Conservation (phyloP, 2,888 invertebrate species). For the Balanococcus diminutus region DNA sequence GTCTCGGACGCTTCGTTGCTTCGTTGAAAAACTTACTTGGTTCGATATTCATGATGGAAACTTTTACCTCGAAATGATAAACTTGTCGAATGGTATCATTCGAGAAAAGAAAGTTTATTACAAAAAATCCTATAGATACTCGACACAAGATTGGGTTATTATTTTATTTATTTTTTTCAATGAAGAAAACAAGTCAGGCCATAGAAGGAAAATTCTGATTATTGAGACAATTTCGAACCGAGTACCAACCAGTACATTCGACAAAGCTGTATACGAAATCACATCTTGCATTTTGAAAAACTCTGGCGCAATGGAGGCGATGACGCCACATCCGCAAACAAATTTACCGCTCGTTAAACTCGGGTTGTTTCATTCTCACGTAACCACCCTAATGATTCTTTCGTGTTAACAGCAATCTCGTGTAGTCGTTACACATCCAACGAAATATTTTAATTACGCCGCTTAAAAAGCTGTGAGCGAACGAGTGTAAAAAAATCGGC, state of each 20-base stretch:
- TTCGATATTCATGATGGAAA: not conserved
- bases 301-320: not conserved
- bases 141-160: not conserved
- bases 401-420: not conserved
- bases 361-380: not conserved
- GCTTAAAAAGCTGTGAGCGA: not conserved
- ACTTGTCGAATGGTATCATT: not conserved
- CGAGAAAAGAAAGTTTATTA: not conserved
- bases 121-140: too few relatives aligned
- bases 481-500: not conserved
- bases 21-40: not conserved
- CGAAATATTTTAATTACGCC: conserved; percentile 11
- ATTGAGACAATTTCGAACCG: not conserved
- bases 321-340: not conserved
- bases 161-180: not conserved
- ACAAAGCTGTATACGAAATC: not conserved
- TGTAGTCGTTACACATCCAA: not conserved
- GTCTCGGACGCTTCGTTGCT: not conserved
- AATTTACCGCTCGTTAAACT: not conserved
- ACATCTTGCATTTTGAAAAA: not conserved
- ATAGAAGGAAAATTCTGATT: not conserved
- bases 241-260: too few relatives aligned
- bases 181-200: not conserved
- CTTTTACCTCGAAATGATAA: not conserved
- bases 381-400: not conserved